phyloP scores from a whole-genome alignment of 2,113 vertebrate species.

The Taxidea taxus region DNA sequence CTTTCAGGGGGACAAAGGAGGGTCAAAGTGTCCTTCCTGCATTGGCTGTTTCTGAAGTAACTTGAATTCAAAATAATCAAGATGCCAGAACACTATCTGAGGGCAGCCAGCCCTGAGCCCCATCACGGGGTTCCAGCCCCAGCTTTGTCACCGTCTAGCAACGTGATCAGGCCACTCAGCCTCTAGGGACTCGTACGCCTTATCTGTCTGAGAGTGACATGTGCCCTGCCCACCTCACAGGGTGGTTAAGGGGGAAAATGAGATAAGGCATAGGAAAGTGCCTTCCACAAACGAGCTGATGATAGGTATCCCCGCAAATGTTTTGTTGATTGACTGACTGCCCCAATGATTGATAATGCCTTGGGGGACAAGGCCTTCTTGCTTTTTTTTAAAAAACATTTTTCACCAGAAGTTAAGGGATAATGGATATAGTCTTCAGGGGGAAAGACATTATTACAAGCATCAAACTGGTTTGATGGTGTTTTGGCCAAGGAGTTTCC shows the following conservation, averaged over 20 bases:
- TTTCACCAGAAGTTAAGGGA: slow-evolving; percentile 10
- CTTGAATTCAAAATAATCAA: background rate
- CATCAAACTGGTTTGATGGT: background rate
- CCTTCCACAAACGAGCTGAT: background rate
- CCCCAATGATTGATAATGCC: background rate
- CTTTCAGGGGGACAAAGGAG: background rate
- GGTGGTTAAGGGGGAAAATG: background rate
- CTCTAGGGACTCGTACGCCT: background rate
- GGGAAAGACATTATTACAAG: slow-evolving; percentile 33
- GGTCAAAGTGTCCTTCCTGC: background rate
- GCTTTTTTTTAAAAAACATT: background rate
- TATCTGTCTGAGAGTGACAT: background rate
- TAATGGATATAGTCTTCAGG: slow-evolving; percentile 1
- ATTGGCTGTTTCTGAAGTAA: background rate
- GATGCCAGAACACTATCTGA: background rate
- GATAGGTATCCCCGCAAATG: background rate
- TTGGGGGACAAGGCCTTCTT: background rate
- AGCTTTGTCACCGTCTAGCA: background rate
- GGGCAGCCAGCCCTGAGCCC: background rate
- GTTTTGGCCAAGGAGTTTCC: background rate
- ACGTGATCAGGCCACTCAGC: background rate
- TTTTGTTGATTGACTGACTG: background rate
- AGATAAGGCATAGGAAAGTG: background rate
- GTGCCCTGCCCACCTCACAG: too few species aligned
- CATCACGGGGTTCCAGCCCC: background rate